These are phyloP conservation scores for Sphyrna mokarran DNA, from an alignment of 2,113 vertebrate species.

Conservation along the genomic window DNA sequence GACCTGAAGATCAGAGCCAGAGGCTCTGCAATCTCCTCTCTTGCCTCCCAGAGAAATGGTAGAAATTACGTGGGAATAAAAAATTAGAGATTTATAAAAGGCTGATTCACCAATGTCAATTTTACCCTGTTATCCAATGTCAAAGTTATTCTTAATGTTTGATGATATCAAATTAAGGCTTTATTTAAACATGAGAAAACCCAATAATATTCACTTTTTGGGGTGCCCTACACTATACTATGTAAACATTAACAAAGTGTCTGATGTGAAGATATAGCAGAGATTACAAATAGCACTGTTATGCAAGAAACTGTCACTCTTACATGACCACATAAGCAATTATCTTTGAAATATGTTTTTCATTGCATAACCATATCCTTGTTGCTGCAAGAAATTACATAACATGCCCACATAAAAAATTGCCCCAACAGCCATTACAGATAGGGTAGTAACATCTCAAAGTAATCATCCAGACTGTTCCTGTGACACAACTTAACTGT, in stretches of 20 bases:
- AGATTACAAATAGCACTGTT: background rate
- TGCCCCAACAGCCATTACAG: background rate
- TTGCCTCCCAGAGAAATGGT: too few species aligned
- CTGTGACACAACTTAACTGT: background rate
- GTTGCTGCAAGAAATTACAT: constrained; percentile 26
- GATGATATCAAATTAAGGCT: background rate
- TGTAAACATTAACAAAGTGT: background rate
- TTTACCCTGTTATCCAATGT: background rate
- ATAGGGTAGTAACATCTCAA: background rate
- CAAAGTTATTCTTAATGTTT: background rate
- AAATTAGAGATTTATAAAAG: too few species aligned
- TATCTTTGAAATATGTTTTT: background rate
- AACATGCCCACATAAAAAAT: background rate
- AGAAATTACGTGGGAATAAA: background rate
- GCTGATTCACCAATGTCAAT: background rate
- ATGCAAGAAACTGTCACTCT: constrained; percentile 27
- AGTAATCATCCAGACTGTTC: background rate
- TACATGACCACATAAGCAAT: constrained; percentile 7
- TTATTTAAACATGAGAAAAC: background rate
- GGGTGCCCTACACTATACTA: background rate
- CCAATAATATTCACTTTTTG: background rate
- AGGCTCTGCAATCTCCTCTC: too few species aligned
- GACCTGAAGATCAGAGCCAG: too few species aligned
- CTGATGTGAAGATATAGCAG: background rate
- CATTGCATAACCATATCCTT: background rate